A percentile compares a stretch with the other conserved stretches of the same genome.
phyloP scores from a whole-genome alignment of 2,797 vertebrate genomes.

The Microctenopoma stevenorrisi region DNA sequence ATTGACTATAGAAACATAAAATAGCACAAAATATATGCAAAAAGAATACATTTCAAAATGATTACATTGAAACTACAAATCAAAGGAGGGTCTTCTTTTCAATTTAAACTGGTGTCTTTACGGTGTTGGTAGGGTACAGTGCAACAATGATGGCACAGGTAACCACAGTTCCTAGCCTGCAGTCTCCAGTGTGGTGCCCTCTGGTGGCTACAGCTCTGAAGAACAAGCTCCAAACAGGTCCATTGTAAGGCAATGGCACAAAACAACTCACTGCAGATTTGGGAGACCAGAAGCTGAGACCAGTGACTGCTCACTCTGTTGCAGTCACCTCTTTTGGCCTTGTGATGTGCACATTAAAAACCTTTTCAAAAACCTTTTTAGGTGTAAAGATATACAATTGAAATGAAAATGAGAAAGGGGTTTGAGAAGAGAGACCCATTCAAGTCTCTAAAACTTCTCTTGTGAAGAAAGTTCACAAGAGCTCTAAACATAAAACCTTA shows the following conservation, averaged over 20 bases:
- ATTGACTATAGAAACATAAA: constrained; percentile 84
- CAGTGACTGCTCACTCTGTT: constrained; percentile 25
- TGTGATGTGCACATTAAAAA: constrained; percentile 41
- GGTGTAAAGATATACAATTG: constrained; percentile 52
- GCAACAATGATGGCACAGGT: constrained; percentile 63
- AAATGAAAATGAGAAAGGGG: constrained; percentile 63
- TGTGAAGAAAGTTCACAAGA: constrained; percentile 51
- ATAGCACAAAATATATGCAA: constrained; percentile 83
- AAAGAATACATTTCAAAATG: constrained; percentile 72
- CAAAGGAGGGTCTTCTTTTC: constrained; percentile 60
- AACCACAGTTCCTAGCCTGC: constrained; percentile 35
- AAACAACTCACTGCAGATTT: constrained; percentile 32
- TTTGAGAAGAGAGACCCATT: constrained; percentile 44
- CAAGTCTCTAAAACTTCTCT: constrained; percentile 40
- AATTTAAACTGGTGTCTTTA: constrained; percentile 43
- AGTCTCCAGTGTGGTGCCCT: constrained; percentile 51
- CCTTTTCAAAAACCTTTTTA: constrained; percentile 30
- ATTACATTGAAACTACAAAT: constrained; percentile 76
- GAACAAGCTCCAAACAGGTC: constrained; percentile 42
- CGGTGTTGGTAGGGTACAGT: constrained; percentile 45
- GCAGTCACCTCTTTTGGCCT: constrained; percentile 59
- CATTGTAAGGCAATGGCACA: constrained; percentile 67
- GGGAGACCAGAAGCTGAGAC: constrained; percentile 38
- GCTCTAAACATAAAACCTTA: constrained; percentile 77
- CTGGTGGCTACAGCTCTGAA: constrained; percentile 65